A percentile compares a stretch with the other conserved stretches of the same genome.
Evolutionary conservation across 2,888 invertebrate genomes (phyloP).

Genomic region (Acrobasis consociella): DNA sequence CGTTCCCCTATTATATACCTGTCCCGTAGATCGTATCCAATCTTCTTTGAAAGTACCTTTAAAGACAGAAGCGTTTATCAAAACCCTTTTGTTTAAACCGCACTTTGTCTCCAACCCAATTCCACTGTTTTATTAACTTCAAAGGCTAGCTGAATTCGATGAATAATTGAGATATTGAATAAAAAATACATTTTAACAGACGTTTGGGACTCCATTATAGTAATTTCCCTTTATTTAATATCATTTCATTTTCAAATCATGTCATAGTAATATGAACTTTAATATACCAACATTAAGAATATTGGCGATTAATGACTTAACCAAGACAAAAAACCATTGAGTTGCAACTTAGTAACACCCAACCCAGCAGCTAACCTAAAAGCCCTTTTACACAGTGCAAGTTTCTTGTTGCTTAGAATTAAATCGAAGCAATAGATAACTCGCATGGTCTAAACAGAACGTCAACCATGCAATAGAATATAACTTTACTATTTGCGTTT

Average conservation of each 20-base stretch:
- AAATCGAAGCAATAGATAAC: no score
- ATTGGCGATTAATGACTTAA: no score
- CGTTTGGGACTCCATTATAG: neutral
- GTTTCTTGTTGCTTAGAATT: no score
- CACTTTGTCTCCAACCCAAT: conserved; percentile 37
- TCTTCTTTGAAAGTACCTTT: conserved; percentile 36
- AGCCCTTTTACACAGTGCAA: no score
- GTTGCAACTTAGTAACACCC: neutral
- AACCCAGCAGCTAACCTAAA: neutral
- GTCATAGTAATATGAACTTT: neutral
- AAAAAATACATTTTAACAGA: conserved; percentile 9
- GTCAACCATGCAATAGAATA: no score
- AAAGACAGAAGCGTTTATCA: conserved; percentile 35
- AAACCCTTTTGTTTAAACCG: conserved; percentile 36
- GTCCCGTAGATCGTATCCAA: conserved; percentile 44
- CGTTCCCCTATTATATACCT: conserved; percentile 44
- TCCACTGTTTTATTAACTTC: conserved; percentile 34
- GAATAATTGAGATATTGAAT: conserved; percentile 21
- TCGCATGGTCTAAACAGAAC: no score
- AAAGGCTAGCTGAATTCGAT: conserved; percentile 22
- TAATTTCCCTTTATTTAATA: neutral
- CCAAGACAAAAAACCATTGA: no score
- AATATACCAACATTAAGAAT: neutral
- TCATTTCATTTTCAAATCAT: neutral
- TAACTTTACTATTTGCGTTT: no score